Percentiles rank a stretch among this genome's conserved stretches.
phyloP scores from a whole-genome alignment of 2,797 vertebrate genomes.

The Spea hammondii region DNA sequence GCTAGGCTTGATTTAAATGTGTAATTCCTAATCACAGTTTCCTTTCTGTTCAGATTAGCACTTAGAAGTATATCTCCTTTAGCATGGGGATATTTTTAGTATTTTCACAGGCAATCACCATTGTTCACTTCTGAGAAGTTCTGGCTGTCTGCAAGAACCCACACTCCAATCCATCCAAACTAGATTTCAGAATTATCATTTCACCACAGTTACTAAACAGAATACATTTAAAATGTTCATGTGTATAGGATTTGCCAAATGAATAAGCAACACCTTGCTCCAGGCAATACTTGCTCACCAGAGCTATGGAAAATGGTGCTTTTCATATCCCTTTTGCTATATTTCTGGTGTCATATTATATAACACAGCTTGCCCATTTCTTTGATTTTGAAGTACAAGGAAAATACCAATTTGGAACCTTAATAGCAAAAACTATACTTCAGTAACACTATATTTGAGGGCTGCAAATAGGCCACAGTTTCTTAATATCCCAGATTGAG shows the following conservation, averaged over 20 bases:
- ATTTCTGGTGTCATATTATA: slow-evolving; percentile 5
- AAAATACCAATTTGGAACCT: slow-evolving; percentile 4
- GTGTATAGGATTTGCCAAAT: not conserved
- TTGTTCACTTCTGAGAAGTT: slow-evolving; percentile 11
- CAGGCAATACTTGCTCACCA: slow-evolving; percentile 4
- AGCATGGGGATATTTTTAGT: slow-evolving; percentile 12
- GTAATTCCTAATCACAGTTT: slow-evolving; percentile 25
- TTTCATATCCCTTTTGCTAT: too few relatives aligned
- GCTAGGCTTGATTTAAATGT: slow-evolving; percentile 37
- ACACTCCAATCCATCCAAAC: slow-evolving; percentile 13
- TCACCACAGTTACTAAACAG: slow-evolving; percentile 15
- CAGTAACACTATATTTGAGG: too few relatives aligned
- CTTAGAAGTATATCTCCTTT: slow-evolving; percentile 6
- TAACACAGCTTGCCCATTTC: slow-evolving; percentile 2
- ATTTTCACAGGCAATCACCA: not conserved
- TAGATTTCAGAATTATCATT: slow-evolving; percentile 13
- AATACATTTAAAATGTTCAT: slow-evolving; percentile 20
- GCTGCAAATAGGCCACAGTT: too few relatives aligned
- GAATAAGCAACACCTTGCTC: slow-evolving; percentile 11
- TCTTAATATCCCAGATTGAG: too few relatives aligned
- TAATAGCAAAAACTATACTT: not conserved
- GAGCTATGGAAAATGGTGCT: not conserved
- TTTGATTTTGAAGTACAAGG: slow-evolving; percentile 6
- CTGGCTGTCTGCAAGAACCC: slow-evolving; percentile 23
- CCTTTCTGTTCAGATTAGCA: slow-evolving; percentile 19